Percentiles rank a stretch among this genome's conserved stretches.
Conservation (phyloP, 2,888 invertebrate genomes). For the Mimas tiliae region DNA sequence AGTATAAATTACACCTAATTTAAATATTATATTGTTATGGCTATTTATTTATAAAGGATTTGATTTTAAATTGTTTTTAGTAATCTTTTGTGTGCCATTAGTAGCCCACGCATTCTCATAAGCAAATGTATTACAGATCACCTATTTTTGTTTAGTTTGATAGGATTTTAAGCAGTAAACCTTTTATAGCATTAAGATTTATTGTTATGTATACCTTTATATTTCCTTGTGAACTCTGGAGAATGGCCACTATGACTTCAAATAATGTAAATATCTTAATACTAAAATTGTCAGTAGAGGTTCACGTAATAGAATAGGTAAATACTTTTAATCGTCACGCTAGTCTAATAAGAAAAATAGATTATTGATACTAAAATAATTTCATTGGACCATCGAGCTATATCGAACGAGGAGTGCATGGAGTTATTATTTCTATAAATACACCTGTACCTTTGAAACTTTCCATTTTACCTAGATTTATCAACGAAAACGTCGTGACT, state of each 20-base stretch:
- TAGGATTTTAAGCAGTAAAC: neutral
- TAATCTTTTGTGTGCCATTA: neutral
- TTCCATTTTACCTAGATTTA: conserved; percentile 1
- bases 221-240: no score
- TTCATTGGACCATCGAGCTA: neutral
- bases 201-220: neutral
- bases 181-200: neutral
- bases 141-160: neutral
- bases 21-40: neutral
- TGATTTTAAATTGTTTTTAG: conserved; percentile 10
- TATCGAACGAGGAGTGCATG: neutral
- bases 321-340: neutral
- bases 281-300: no score
- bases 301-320: no score
- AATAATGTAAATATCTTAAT: no score
- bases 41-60: neutral
- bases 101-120: neutral
- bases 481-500: conserved; percentile 6
- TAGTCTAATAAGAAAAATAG: neutral
- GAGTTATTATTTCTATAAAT: conserved; percentile 1
- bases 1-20: conserved; percentile 1
- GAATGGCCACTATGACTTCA: no score
- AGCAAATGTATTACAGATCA: no score
- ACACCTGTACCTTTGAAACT: conserved; percentile 16
- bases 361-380: neutral